Conservation (phyloP, 1,140 invertebrate species). For the Diprion similis region DNA sequence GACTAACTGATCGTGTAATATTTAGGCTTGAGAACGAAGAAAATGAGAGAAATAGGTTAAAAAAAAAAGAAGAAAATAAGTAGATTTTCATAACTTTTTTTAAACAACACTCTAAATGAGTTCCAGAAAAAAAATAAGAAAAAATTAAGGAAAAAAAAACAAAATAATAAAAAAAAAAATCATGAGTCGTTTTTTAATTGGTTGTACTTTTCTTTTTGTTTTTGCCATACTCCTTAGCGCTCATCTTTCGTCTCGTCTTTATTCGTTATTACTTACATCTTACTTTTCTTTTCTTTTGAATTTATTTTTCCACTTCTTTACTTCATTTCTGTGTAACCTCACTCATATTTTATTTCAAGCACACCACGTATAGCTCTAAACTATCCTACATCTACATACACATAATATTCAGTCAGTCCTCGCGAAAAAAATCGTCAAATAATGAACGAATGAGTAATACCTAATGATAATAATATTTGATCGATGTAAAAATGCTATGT, state of each 20-base stretch:
- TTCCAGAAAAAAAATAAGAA: slow-evolving; percentile 19
- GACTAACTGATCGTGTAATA: background rate
- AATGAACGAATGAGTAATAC: too few relatives aligned
- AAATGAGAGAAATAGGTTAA: background rate
- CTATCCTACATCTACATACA: too few relatives aligned
- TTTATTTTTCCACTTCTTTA: background rate
- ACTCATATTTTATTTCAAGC: too few relatives aligned
- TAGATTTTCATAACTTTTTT: slow-evolving; percentile 41
- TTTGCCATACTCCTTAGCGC: background rate
- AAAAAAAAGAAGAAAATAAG: background rate
- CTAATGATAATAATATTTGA: too few relatives aligned
- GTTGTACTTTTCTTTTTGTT: slow-evolving; percentile 10
- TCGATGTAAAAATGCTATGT: too few relatives aligned
- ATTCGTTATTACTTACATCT: background rate
- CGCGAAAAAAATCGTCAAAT: too few relatives aligned
- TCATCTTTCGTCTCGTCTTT: background rate
- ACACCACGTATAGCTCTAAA: too few relatives aligned
- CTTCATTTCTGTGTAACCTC: too few relatives aligned
- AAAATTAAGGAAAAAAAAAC: slow-evolving; percentile 21
- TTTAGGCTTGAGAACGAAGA: background rate
- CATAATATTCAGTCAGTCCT: too few relatives aligned
- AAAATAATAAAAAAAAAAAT: slow-evolving; percentile 23
- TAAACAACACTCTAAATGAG: slow-evolving; percentile 22
- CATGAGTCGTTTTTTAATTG: slow-evolving; percentile 25
- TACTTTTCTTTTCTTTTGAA: background rate